Evolutionary conservation across 1,140 invertebrate species (phyloP).

Genomic region (Drosophila aff.): DNA sequence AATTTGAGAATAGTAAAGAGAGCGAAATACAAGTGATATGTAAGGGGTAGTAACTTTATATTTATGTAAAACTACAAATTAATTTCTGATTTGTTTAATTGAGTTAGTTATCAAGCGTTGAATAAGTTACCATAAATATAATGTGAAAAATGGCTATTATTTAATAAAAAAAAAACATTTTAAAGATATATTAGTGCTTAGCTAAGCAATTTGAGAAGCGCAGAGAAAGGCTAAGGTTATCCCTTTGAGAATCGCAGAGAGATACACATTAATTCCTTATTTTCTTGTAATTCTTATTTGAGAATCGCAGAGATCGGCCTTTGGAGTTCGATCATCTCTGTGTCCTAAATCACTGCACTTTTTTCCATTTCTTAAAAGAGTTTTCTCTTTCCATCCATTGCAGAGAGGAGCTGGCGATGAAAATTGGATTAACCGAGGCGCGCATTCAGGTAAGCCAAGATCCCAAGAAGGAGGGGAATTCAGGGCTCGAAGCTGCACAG

Average conservation of each 20-base stretch:
- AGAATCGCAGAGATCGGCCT: background rate
- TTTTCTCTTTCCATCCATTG: slow-evolving; percentile 34
- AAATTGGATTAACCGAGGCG: slow-evolving; percentile 98
- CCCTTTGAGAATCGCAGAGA: no score
- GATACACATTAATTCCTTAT: no score
- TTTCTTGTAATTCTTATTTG: no score
- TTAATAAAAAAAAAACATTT: no score
- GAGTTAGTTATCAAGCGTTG: no score
- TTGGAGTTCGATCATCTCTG: background rate
- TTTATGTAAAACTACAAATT: no score
- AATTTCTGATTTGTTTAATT: no score
- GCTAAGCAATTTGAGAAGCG: background rate
- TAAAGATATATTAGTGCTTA: no score
- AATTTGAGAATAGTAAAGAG: background rate
- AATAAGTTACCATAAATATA: no score
- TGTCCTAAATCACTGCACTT: background rate
- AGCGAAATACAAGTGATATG: no score
- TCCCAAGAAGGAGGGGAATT: background rate
- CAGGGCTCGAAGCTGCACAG: slow-evolving; percentile 24
- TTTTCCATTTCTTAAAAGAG: slow-evolving; percentile 22
- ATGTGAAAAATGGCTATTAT: no score
- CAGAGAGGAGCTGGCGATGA: slow-evolving; percentile 99
- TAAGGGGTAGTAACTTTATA: no score
- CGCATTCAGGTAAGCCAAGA: slow-evolving; percentile 94
- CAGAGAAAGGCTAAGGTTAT: background rate